Base-by-base conservation (phyloP, 1,140 invertebrate species). In the Apis florea region DNA sequence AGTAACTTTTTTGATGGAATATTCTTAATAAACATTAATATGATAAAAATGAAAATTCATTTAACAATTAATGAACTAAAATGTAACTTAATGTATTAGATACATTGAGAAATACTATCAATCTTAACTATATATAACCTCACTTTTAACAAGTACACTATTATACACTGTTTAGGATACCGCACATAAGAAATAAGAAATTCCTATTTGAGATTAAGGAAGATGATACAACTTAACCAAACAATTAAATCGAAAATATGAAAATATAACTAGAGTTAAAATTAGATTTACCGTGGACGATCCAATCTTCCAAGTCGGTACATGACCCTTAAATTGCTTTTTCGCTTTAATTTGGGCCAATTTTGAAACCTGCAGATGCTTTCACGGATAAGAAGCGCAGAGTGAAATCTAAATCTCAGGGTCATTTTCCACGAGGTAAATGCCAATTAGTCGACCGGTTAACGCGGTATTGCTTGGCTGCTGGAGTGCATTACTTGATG, bases 361-460 rank as follows among this genome's bases (percentile, higher is more conserved):
- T 79, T 87, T 79, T 24, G 53, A 81, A 59, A 74, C n/a, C 66
- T 56, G 49, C 47, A 54, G 63, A 69, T 47, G 49, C 67, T 61
- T n/a, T 49, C 54, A 66, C 56, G 8, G 66, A 68, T 79, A 64
- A 68, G 72, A 67, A 82, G 59, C 82, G 63, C 54, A 12, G 19
- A 71, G 76, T 68, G 69, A 83, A 63, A 64, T 88, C 73, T 83
- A 86, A 85, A 88, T 84, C 69, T 77, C 64, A 85, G 88, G 83
- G 82, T 87, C 80, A 90, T 89, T 89, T 90, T 90, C 87, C 79
- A 78, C 81, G 83, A 82, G 82, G 76, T 90, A 91, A 91, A 91
- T 91, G 88, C 78, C 89, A 90, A 91, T 91, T 90, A 90, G 83
- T n/a, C 82, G 56, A 83, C 85, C 88, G 82, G 85, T 90, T 90